Conservation (phyloP, 2,113 vertebrate species). For the Willisornis vidua region DNA sequence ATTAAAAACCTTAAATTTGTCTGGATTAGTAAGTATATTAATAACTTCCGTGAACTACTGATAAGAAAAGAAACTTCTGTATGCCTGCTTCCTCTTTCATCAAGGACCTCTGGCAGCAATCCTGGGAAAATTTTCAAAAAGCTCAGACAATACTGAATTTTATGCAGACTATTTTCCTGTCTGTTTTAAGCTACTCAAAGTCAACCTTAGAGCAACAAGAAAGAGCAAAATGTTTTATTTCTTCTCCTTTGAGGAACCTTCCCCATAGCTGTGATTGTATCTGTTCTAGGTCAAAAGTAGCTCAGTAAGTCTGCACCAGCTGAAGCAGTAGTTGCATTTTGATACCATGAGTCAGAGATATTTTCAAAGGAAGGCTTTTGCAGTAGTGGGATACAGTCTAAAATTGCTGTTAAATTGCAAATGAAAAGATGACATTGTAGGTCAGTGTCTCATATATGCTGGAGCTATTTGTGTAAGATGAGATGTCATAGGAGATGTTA, state of each 20-base stretch:
- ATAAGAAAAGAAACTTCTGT: neutral
- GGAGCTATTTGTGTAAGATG: slow-evolving; percentile 24
- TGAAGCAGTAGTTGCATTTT: slow-evolving; percentile 2
- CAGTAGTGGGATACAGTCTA: neutral
- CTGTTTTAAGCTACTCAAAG: neutral
- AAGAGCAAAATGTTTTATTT: neutral
- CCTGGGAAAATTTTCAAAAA: neutral
- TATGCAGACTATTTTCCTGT: neutral
- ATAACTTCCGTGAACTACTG: neutral
- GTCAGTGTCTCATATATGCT: neutral
- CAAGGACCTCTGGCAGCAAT: neutral
- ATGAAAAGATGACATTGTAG: neutral
- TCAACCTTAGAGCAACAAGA: neutral
- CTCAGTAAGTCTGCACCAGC: neutral
- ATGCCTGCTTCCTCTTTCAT: neutral
- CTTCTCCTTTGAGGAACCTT: neutral
- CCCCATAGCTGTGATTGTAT: neutral
- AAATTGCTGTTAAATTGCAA: slow-evolving; percentile 43
- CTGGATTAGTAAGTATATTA: neutral
- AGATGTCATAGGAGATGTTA: neutral
- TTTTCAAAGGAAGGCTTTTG: neutral
- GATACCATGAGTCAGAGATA: neutral
- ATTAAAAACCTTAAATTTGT: neutral
- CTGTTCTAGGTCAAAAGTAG: neutral
- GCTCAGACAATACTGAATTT: neutral